These are phyloP conservation scores for Apogon hyalosoma DNA, from an alignment of 2,797 vertebrate genomes.

Conservation along the genomic window DNA sequence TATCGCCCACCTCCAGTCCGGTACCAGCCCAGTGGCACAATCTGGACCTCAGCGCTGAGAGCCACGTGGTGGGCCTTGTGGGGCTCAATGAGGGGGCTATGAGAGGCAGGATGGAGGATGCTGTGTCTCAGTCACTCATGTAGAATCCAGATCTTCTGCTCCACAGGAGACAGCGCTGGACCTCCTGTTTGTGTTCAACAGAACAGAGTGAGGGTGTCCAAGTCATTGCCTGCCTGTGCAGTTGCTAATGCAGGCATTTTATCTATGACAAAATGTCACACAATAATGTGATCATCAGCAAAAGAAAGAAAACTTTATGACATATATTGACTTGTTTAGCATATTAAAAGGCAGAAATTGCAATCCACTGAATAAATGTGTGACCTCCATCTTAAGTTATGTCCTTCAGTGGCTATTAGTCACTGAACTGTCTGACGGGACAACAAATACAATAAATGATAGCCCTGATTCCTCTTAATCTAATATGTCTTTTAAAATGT, in stretches of 20 bases:
- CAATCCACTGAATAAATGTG: slow-evolving; percentile 52
- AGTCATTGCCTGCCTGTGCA: slow-evolving; percentile 79
- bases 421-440: slow-evolving; percentile 69
- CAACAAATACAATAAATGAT: slow-evolving; percentile 75
- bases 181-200: slow-evolving; percentile 80
- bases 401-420: slow-evolving; percentile 67
- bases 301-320: slow-evolving; percentile 76
- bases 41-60: slow-evolving; percentile 81
- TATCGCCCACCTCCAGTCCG: slow-evolving; percentile 85
- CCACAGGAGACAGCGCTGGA: slow-evolving; percentile 77
- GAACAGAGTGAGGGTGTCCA: slow-evolving; percentile 83
- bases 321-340: slow-evolving; percentile 59
- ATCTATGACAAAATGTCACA: slow-evolving; percentile 76
- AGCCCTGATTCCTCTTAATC: slow-evolving; percentile 70
- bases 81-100: slow-evolving; percentile 68
- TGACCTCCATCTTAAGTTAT: slow-evolving; percentile 66
- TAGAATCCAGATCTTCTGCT: slow-evolving; percentile 81
- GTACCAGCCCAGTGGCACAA: slow-evolving; percentile 86
- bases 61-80: slow-evolving; percentile 76
- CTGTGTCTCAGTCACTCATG: slow-evolving; percentile 81
- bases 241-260: slow-evolving; percentile 76
- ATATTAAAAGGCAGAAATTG: slow-evolving; percentile 68
- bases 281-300: slow-evolving; percentile 74
- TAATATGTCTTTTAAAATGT: slow-evolving; percentile 64
- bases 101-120: slow-evolving; percentile 70